Conservation (phyloP, 2,888 invertebrate genomes). For the Orthosia gothica region DNA sequence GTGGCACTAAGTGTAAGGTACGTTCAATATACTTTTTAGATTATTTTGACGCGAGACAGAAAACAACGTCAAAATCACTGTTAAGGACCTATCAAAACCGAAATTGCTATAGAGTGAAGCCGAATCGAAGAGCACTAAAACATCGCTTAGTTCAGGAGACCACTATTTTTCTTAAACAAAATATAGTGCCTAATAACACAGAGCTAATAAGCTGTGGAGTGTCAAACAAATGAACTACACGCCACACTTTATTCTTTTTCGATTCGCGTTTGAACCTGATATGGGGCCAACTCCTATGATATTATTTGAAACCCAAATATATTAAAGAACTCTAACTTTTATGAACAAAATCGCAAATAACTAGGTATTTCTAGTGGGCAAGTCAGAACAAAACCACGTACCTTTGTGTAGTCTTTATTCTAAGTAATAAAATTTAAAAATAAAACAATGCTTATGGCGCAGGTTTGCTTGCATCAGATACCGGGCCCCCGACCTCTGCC, state of each 20-base stretch:
- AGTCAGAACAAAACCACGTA: background rate
- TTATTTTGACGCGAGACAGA: background rate
- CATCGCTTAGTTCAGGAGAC: too few species aligned
- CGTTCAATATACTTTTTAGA: background rate
- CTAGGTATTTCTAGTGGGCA: background rate
- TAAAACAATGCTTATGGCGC: conserved; percentile 38
- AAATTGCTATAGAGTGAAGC: too few species aligned
- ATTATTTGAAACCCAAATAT: background rate
- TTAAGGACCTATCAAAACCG: too few species aligned
- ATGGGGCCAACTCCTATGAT: too few species aligned
- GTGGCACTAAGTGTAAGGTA: background rate
- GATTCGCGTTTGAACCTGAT: too few species aligned
- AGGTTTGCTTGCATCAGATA: conserved; percentile 63
- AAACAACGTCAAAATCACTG: too few species aligned
- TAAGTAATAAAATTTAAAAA: conserved; percentile 52
- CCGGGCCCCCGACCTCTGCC: conserved; percentile 49
- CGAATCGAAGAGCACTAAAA: too few species aligned
- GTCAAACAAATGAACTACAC: too few species aligned
- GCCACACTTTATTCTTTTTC: background rate
- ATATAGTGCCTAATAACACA: too few species aligned
- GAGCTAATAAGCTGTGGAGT: too few species aligned
- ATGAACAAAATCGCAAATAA: background rate
- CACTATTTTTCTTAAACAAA: too few species aligned
- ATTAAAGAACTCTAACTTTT: background rate
- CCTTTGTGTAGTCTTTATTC: conserved; percentile 15